Percentiles rank a stretch among this genome's conserved stretches.
Conservation (phyloP, 2,113 vertebrate genomes). For the Thamnaconus septentrionalis region DNA sequence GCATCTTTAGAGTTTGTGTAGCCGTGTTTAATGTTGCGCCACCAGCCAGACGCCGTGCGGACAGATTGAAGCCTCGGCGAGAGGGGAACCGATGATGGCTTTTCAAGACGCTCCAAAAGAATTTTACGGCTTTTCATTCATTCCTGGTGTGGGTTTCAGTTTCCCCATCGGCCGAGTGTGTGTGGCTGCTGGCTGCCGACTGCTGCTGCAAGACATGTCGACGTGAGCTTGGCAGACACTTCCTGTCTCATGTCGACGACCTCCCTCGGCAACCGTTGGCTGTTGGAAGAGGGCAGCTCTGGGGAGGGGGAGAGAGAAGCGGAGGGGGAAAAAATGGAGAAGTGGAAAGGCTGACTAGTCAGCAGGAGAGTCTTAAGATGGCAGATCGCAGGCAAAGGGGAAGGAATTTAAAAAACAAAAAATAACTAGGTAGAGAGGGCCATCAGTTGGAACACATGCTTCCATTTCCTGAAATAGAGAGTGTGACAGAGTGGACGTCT, state of each 20-base stretch:
- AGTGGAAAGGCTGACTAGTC: conserved; percentile 33
- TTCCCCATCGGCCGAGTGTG: conserved; percentile 28
- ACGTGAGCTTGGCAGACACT: conserved; percentile 19
- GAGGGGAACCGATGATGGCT: conserved; percentile 23
- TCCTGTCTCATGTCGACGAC: conserved; percentile 42
- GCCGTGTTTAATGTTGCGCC: too few species aligned
- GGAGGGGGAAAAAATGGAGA: neutral
- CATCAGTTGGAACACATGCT: conserved; percentile 39
- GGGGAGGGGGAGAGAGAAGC: conserved; percentile 3
- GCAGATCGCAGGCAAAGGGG: conserved; percentile 3
- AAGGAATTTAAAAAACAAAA: conserved; percentile 18
- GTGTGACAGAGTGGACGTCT: conserved; percentile 42
- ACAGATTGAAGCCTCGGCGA: neutral
- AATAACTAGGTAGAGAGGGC: neutral
- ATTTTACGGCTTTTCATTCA: conserved; percentile 54
- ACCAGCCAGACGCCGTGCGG: conserved; percentile 20
- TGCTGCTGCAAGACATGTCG: conserved; percentile 34
- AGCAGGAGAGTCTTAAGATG: conserved; percentile 5
- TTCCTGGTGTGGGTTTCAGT: conserved; percentile 16
- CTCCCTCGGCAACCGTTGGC: conserved; percentile 11
- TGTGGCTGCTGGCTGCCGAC: neutral
- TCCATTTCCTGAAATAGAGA: conserved; percentile 46
- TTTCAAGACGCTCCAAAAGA: conserved; percentile 33
- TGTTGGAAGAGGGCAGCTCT: conserved; percentile 30
- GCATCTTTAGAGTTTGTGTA: neutral